A percentile compares a stretch with the other conserved stretches of the same genome.
Conservation (phyloP, 1,140 invertebrate species). For the Atta cephalotes region DNA sequence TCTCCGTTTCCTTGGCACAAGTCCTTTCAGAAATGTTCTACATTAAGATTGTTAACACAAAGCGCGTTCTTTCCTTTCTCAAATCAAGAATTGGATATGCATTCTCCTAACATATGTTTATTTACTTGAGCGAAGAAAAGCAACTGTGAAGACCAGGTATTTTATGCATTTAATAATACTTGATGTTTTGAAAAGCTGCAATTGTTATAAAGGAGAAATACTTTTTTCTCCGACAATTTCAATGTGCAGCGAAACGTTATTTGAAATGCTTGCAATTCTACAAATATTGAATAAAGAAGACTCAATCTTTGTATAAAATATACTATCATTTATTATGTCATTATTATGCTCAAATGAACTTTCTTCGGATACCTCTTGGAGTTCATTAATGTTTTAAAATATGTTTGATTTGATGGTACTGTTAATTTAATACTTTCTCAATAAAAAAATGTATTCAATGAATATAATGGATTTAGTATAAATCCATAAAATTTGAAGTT, state of each 20-base stretch:
- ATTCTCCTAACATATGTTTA: slow-evolving; percentile 31
- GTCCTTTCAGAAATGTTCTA: slow-evolving; percentile 58
- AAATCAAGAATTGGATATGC: slow-evolving; percentile 42
- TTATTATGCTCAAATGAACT: background rate
- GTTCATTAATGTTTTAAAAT: background rate
- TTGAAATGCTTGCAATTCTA: slow-evolving; percentile 5
- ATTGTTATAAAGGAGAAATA: background rate
- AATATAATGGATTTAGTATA: background rate
- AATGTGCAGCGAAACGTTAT: slow-evolving; percentile 21
- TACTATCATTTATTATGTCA: slow-evolving; percentile 7
- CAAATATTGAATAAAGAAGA: background rate
- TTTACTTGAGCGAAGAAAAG: slow-evolving; percentile 31
- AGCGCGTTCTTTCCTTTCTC: slow-evolving; percentile 44
- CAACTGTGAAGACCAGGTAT: background rate
- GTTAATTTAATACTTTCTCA: background rate
- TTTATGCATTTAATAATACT: slow-evolving; percentile 41
- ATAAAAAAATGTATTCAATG: background rate
- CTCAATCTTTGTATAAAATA: background rate
- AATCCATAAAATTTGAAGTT: background rate
- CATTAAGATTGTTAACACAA: slow-evolving; percentile 64
- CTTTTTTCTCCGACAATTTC: slow-evolving; percentile 14
- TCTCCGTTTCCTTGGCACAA: slow-evolving; percentile 54
- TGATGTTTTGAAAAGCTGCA: background rate
- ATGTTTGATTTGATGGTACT: background rate
- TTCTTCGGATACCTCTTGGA: background rate